Percentiles rank a stretch among this genome's conserved stretches.
phyloP scores from a whole-genome alignment of 2,888 invertebrate genomes.

The Empis stercorea region DNA sequence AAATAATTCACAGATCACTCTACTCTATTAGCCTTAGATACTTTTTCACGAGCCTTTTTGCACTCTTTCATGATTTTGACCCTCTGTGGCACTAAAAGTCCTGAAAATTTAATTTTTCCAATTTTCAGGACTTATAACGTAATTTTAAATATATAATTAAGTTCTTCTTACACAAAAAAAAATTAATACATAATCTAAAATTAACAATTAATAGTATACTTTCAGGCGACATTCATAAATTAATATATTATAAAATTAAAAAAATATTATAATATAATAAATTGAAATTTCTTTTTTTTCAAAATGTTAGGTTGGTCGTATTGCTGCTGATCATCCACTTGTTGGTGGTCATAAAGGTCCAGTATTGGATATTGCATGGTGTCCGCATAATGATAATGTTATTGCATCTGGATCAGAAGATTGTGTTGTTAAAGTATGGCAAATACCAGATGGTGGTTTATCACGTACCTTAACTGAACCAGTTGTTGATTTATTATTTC shows the following conservation, averaged over 20 bases:
- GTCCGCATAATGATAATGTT: constrained; percentile 95
- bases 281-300: not conserved
- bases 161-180: too few species aligned
- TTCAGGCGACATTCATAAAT: too few species aligned
- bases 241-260: not conserved
- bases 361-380: constrained; percentile 94
- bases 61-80: too few species aligned
- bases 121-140: too few species aligned
- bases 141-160: too few species aligned
- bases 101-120: too few species aligned
- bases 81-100: too few species aligned
- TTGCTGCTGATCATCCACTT: constrained; percentile 84
- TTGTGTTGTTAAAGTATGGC: constrained; percentile 94
- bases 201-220: too few species aligned
- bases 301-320: constrained; percentile 70
- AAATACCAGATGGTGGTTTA: constrained; percentile 84
- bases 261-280: not conserved
- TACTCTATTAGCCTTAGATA: too few species aligned
- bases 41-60: too few species aligned
- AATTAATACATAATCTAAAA: too few species aligned
- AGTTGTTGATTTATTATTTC: constrained; percentile 82
- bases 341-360: constrained; percentile 96
- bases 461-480: constrained; percentile 84
- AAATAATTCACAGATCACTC: too few species aligned
- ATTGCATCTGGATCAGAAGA: constrained; percentile 97